Evolutionary conservation across 2,113 vertebrate species (phyloP), one percentile per base, ranked within the genome.

Genomic region (Callipepla squamata): DNA sequence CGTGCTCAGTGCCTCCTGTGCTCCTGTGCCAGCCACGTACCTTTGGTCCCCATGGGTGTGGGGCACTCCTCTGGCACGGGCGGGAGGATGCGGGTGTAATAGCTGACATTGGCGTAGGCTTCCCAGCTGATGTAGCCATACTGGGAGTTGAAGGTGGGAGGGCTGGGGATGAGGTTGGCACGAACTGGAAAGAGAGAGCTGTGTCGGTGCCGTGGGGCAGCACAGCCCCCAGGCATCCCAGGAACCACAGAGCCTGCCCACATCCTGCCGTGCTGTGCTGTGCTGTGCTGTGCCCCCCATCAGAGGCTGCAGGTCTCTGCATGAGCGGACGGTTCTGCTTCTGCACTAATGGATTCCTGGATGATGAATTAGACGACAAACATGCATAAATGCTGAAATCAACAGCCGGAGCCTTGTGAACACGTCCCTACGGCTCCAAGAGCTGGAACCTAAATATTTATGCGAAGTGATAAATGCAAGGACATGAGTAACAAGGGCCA

Each of bases 91-190:
- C 99, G 98, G 5, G 99, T 99, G 92, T 98, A 99, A 55, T 99
- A 99, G 91, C 98, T 99, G 82, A 96, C 88, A 3, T 99, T 99
- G 97, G 98, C 96, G 69, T 99, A 99, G 25, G 98, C 96, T 90
- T 99, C 99, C 99, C 99, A 99, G 97, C 93, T 99, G 95, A 99
- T 92, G 96, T 99, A 99, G 62, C 97, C 98, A 2, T 99, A 98
- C 5, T 97, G 98, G 7, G 97, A 97, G 82, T 99, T 99, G 97
- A 98, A 99, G 23, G 99, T 99, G 4, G 99, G 99, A 18, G 99
- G 99, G 67, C 98, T 99, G 83, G 99, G 98, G 88, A 99, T 98
- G 28, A 99, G 97, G 32, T 98, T 97, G 89, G 98, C 97, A 25
- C 99, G 98, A 48, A 92, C 99, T 99, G 95, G 69, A 96, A 88